Percentiles rank a stretch among this genome's conserved stretches.
These are phyloP conservation scores for Hypomecis punctinalis DNA, from an alignment of 2,888 invertebrate genomes.

Conservation along the genomic window DNA sequence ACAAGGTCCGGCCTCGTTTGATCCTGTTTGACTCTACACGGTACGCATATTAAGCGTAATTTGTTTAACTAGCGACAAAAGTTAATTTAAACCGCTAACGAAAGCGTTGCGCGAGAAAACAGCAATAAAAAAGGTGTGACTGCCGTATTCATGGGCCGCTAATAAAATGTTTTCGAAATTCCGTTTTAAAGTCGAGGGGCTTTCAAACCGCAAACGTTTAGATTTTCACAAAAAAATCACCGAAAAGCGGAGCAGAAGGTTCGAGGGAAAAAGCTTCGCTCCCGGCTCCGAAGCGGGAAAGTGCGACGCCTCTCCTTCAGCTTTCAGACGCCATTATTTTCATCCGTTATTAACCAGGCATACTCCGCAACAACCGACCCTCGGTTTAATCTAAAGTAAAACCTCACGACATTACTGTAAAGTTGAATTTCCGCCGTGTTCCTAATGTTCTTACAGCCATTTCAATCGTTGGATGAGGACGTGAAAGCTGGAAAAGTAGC, in stretches of 20 bases:
- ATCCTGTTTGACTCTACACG: slow-evolving; percentile 38
- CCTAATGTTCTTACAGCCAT: slow-evolving; percentile 50
- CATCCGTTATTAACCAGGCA: slow-evolving; percentile 65
- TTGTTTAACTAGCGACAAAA: slow-evolving; percentile 35
- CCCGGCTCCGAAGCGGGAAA: slow-evolving; percentile 67
- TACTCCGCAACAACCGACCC: slow-evolving; percentile 54
- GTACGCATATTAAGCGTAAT: slow-evolving; percentile 27
- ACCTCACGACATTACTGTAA: slow-evolving; percentile 55
- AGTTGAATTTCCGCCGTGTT: slow-evolving; percentile 62
- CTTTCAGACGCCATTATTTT: slow-evolving; percentile 74
- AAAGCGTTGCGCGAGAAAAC: slow-evolving; percentile 29
- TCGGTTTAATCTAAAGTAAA: slow-evolving; percentile 54
- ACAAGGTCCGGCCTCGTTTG: slow-evolving; percentile 45
- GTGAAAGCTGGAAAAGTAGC: slow-evolving; percentile 49
- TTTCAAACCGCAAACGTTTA: slow-evolving; percentile 53
- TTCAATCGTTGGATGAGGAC: slow-evolving; percentile 34
- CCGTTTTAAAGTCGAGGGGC: slow-evolving; percentile 51
- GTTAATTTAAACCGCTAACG: slow-evolving; percentile 36
- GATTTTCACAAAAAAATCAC: slow-evolving; percentile 55
- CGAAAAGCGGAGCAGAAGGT: slow-evolving; percentile 59
- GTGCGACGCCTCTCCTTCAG: slow-evolving; percentile 67
- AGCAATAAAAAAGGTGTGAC: slow-evolving; percentile 33
- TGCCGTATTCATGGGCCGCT: slow-evolving; percentile 35
- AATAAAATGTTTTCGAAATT: slow-evolving; percentile 54
- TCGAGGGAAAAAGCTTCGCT: slow-evolving; percentile 60